Conservation (phyloP, 2,797 vertebrate species). For the Otolemur crassicaudatus region DNA sequence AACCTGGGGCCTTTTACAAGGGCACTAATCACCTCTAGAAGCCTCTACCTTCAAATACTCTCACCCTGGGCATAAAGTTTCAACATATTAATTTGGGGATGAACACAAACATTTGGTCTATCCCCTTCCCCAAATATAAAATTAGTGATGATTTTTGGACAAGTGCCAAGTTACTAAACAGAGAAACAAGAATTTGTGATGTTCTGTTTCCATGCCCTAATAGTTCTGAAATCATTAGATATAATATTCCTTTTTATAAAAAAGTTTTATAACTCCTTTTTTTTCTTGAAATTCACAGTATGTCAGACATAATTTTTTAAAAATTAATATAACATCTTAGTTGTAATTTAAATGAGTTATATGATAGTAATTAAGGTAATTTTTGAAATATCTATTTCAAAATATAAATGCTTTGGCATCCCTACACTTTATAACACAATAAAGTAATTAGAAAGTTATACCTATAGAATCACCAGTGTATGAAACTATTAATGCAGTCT, state of each 20-base stretch:
- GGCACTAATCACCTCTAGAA: neutral
- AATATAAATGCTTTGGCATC: neutral
- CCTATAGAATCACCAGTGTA: neutral
- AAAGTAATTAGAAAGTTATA: neutral
- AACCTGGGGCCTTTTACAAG: neutral
- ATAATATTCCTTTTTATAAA: neutral
- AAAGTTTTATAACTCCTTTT: neutral
- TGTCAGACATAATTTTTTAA: neutral
- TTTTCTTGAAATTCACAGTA: neutral
- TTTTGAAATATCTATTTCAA: slow-evolving; percentile 12
- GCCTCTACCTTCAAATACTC: neutral
- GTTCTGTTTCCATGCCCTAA: neutral
- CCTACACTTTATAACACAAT: neutral
- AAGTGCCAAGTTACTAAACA: neutral
- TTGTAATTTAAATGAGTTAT: neutral
- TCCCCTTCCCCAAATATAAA: neutral
- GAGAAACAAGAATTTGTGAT: neutral
- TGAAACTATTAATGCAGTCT: neutral
- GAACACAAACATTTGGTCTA: neutral
- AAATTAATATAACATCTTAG: neutral
- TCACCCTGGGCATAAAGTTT: neutral
- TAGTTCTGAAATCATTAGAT: neutral
- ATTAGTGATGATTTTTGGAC: neutral
- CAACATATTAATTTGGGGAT: neutral
- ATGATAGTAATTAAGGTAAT: neutral